Base-by-base conservation (phyloP, 2,888 invertebrate genomes). In the Aleiodes alternator region DNA sequence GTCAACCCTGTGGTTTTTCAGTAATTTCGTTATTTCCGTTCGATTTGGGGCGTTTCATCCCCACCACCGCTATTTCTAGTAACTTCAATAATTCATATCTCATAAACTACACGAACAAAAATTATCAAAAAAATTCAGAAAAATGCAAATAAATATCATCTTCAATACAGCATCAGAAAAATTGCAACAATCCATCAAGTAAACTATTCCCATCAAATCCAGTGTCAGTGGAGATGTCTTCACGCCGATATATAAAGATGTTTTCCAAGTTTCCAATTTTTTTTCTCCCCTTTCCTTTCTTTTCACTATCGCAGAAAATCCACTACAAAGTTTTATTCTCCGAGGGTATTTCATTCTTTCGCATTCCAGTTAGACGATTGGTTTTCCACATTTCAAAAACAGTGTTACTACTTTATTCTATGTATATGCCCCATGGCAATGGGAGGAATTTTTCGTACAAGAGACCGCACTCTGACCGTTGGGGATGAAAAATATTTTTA, bases 391-490 rank as follows among this genome's bases (percentile, higher is more conserved):
- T 43, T 51, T 34, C 55, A 48, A 12, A 23, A 68, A 59, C 53
- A 53, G 43, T 72, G 51, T 72, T 68, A 69, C 64, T 71, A 71
- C 43, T 48, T 53, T 51, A 56, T 76, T 9, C 11, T 43, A 61
- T 76, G 57, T 77, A 64, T 66, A 66, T 72, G 51, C 56, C 59
- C 34, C 23, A 53, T 61, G 64, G 64, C 64, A 64, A 64, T 48
- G 16, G 72, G 9, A 9, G 23, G 23, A 2, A 1, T 23, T 23
- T 43, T 55, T 68, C 68, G 68, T 73, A 73, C 73, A 73, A 50
- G 68, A 68, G 68, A 73, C 68, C 57, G 73, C 73, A 73, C 73
- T 73, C 55, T 68, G 56, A 23, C 72, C 64, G 53, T 53, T 34
- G 64, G 23, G 64, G 23, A 8, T 43, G 64, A 64, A 64, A 64